Evolutionary conservation across 2,888 invertebrate species (phyloP), one percentile per base, ranked within the genome.

Genomic region (Sarcophaga subvicina): DNA sequence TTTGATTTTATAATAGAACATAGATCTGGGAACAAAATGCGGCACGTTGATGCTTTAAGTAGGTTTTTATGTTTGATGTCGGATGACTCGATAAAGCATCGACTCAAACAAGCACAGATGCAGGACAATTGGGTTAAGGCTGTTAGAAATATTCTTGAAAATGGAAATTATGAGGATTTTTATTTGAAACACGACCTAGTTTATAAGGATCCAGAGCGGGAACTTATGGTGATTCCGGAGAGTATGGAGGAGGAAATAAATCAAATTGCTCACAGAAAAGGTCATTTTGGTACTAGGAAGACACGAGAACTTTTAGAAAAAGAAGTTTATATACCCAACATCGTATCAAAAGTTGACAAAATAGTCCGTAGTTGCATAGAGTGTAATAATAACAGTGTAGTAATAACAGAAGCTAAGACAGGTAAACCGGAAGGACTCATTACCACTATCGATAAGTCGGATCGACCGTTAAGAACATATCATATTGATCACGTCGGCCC

Each of bases 221-320:
- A 5, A 27, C 27, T 27, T 27, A 27, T 6, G 1, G 27, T 27
- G 6, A 27, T 27, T 27, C 27, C 27, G 6, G 6, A 27, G 6
- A 27, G 27, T 27, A 27, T 27, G 27, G 27, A 27, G 27, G 27
- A 27, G 27, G 5, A 27, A 27, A 27, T 27, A 27, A 27, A 6
- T 6, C 27, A 27, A 6, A 27, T 27, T 27, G 70, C 89, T 1
- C 93, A 93, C 87, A 91, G 91, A 54, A 88, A 88, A 20, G 92
- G 93, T 47, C 92, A 93, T 89, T 92, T 92, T 87, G 82, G 69
- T 12, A 11, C 14, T 22, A 69, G 6, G 69, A 69, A 69, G 14
- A 69, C 49, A 1, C 20, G 49, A 22, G 25, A 20, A 20, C 17
- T 84, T 4, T 22, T 84, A 1, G 20, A 20, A 20, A 20, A 20